phyloP scores from a whole-genome alignment of 2,113 vertebrate species.

The Ophiodon elongatus region DNA sequence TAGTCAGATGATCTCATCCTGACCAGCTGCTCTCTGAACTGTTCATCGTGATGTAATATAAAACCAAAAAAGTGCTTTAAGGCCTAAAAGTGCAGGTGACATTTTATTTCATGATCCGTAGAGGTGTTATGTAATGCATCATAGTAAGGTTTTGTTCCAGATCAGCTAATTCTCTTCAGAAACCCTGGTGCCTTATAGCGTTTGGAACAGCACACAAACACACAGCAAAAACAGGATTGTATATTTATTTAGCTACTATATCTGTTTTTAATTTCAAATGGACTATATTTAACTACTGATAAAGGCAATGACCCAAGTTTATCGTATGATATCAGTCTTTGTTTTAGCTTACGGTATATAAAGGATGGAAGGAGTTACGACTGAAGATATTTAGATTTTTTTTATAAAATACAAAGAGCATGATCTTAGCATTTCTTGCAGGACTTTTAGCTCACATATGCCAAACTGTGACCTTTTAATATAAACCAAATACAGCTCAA shows the following conservation, averaged over 20 bases:
- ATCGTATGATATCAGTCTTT: conserved; percentile 35
- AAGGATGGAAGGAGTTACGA: not conserved
- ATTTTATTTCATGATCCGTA: conserved; percentile 15
- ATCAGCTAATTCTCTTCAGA: conserved; percentile 32
- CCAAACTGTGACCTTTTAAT: conserved; percentile 28
- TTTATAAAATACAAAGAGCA: conserved; percentile 13
- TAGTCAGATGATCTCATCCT: conserved; percentile 26
- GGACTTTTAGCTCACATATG: conserved; percentile 30
- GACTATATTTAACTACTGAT: conserved; percentile 69
- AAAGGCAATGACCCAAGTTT: conserved; percentile 32
- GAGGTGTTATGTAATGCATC: not conserved
- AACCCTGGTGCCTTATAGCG: conserved; percentile 62
- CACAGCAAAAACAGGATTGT: conserved; percentile 41
- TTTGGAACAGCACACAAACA: conserved; percentile 51
- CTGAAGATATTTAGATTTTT: conserved; percentile 3
- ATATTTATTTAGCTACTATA: conserved; percentile 78
- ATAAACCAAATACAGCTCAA: not conserved
- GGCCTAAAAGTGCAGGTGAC: conserved; percentile 14
- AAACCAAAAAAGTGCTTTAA: conserved; percentile 16
- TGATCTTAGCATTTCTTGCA: conserved; percentile 23
- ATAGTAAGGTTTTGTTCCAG: conserved; percentile 30
- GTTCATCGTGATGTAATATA: not conserved
- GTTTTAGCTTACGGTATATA: conserved; percentile 7
- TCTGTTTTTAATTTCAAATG: conserved; percentile 63
- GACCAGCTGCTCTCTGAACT: conserved; percentile 36